Evolutionary conservation across 2,888 invertebrate genomes (phyloP).

Genomic region (Perdita meconis): DNA sequence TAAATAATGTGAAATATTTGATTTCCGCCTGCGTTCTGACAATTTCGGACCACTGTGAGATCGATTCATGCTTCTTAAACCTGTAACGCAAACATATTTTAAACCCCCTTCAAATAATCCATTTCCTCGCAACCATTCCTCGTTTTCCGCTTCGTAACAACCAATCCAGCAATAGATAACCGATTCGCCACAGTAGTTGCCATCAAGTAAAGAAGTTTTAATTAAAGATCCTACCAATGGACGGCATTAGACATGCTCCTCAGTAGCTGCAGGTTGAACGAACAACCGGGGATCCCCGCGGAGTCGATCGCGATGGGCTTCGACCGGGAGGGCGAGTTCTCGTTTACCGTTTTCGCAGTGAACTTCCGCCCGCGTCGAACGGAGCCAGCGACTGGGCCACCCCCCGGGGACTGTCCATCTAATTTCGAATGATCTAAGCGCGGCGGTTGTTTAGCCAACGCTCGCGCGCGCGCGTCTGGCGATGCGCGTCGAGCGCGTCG

Average conservation of each 20-base stretch:
- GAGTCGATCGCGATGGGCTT: conserved; percentile 28
- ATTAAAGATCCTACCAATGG: conserved; percentile 9
- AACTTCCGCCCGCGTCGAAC: conserved; percentile 38
- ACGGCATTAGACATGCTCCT: conserved; percentile 25
- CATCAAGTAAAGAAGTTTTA: not conserved
- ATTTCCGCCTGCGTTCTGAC: too few species aligned
- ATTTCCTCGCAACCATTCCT: too few species aligned
- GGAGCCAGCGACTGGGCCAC: conserved; percentile 13
- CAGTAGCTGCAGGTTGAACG: conserved; percentile 36
- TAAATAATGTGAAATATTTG: too few species aligned
- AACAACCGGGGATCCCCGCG: not conserved
- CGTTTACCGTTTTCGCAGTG: conserved; percentile 49
- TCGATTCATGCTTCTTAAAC: too few species aligned
- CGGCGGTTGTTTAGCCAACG: conserved; percentile 65
- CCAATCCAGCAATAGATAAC: not conserved
- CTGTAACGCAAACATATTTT: too few species aligned
- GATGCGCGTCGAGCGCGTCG: conserved; percentile 30
- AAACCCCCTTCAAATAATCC: too few species aligned
- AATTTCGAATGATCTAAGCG: conserved; percentile 59
- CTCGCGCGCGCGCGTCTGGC: conserved; percentile 59
- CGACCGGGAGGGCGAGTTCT: conserved; percentile 6
- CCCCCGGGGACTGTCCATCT: conserved; percentile 51
- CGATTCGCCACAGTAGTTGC: not conserved
- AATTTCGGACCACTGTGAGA: too few species aligned
- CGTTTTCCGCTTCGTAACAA: not conserved